Conservation (phyloP, 2,113 vertebrate species). For the Rhombomys opimus region DNA sequence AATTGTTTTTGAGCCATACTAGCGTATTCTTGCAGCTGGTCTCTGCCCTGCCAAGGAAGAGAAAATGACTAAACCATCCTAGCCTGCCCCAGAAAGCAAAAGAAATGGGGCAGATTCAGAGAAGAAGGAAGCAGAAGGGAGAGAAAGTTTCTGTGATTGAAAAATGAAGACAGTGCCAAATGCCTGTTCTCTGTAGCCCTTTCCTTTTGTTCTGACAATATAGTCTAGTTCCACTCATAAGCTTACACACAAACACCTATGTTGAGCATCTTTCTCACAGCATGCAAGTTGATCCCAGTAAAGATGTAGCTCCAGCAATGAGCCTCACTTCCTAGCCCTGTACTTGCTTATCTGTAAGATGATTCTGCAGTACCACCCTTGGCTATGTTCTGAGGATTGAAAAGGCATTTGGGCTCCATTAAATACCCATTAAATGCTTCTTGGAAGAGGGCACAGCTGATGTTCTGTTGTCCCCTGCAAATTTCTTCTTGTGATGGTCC, state of each 20-base stretch:
- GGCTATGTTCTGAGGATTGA: not conserved
- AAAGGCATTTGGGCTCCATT: not conserved
- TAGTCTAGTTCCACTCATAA: not conserved
- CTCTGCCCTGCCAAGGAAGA: not conserved
- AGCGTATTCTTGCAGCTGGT: not conserved
- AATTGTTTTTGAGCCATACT: not conserved
- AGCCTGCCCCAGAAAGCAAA: no score
- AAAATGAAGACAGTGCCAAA: not conserved
- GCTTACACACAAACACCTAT: not conserved
- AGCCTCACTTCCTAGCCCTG: not conserved
- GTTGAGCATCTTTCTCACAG: not conserved
- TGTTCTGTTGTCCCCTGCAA: not conserved
- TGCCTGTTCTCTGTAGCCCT: not conserved
- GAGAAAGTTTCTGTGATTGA: not conserved
- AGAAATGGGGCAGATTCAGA: not conserved
- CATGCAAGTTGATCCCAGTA: not conserved
- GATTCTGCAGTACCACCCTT: not conserved
- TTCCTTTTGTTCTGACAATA: not conserved
- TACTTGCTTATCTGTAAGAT: not conserved
- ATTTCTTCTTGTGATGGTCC: not conserved
- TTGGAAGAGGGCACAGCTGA: not conserved
- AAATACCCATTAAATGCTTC: not conserved
- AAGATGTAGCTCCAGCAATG: not conserved
- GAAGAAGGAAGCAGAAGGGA: not conserved
- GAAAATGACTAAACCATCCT: not conserved